Evolutionary conservation across 2,113 vertebrate species (phyloP).

Genomic region (Nestor notabilis): DNA sequence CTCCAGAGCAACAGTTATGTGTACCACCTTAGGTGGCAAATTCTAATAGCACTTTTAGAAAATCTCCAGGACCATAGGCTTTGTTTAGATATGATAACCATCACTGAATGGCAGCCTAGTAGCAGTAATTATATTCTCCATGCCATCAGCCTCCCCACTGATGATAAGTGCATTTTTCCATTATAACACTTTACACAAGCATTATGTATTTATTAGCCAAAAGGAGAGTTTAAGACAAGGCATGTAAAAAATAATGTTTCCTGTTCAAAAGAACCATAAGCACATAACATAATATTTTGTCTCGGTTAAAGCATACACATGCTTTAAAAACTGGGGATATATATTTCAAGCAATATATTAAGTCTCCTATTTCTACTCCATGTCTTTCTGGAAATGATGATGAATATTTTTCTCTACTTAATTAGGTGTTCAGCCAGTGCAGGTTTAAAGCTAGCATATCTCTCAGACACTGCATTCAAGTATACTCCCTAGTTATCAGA

Average conservation of each 20-base stretch:
- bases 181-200: not conserved
- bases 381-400: not conserved
- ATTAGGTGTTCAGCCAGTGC: not conserved
- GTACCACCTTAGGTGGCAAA: not conserved
- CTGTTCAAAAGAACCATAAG: not conserved
- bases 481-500: not conserved
- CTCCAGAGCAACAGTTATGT: not conserved
- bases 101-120: not conserved
- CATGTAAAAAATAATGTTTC: not conserved
- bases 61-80: not conserved
- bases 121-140: not conserved
- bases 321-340: not conserved
- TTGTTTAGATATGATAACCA: constrained; percentile 26
- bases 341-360: not conserved
- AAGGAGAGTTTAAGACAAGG: not conserved
- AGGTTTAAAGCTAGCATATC: not conserved
- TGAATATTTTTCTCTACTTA: not conserved
- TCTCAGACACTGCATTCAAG: not conserved
- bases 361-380: not conserved
- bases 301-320: not conserved
- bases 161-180: not conserved
- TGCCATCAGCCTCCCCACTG: not conserved
- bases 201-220: not conserved
- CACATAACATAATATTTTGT: not conserved
- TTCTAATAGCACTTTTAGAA: not conserved